A percentile compares a stretch with the other conserved stretches of the same genome.
phyloP scores from a whole-genome alignment of 2,797 vertebrate genomes.

The Alauda arvensis region DNA sequence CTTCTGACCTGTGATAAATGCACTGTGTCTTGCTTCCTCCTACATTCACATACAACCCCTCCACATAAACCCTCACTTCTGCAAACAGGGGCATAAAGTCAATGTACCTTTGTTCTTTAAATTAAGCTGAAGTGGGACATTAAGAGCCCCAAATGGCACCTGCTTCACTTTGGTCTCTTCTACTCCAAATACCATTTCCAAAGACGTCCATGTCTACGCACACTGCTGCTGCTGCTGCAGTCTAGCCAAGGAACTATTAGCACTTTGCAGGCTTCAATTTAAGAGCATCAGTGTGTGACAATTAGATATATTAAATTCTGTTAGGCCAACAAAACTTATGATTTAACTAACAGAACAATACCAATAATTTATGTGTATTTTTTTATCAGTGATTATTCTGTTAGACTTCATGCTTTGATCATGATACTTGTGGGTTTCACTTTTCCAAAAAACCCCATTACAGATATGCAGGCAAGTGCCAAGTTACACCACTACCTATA shows the following conservation, averaged over 20 bases:
- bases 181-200: background rate
- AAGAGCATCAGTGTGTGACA: background rate
- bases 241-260: background rate
- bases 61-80: background rate
- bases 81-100: background rate
- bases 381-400: background rate
- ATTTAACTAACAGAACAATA: constrained; percentile 15
- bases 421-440: background rate
- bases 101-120: background rate
- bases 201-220: fast-evolving
- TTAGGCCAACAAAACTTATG: constrained; percentile 1
- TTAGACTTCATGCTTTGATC: constrained; percentile 2
- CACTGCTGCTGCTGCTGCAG: background rate
- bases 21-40: background rate
- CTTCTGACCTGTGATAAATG: background rate
- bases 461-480: background rate
- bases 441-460: background rate
- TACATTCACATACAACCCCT: background rate
- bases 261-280: background rate
- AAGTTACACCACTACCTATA: constrained; percentile 29
- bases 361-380: background rate
- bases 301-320: constrained; percentile 13
- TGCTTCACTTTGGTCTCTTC: background rate
- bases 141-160: background rate
- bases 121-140: background rate